Evolutionary conservation across 2,888 invertebrate species (phyloP), one percentile per base, ranked within the genome.

Genomic region (Neelides folsomi): DNA sequence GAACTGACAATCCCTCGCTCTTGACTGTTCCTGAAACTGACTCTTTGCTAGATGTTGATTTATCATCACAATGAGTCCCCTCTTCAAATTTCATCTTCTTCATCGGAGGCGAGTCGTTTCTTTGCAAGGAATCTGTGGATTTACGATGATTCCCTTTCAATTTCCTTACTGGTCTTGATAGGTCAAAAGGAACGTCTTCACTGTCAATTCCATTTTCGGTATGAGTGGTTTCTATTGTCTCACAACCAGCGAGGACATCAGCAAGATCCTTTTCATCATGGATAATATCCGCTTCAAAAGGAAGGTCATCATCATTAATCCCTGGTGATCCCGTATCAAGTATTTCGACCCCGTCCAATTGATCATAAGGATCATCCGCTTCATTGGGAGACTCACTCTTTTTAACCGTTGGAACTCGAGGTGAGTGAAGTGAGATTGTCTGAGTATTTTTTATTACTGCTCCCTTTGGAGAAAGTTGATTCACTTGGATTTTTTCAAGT

Each of bases 211-310:
- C 59, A 41, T 59, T 59, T 35, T 59, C 56, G 5, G 39, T 42
- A 2, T 52, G 51, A 12, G 13, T 41, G 2, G 42, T 42, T 19
- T 52, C 42, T 48, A 27, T 27, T 27, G 27, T 27, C 27, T 27
- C 27, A 7, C 48, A 47, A 19, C 48, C 59, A 9, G 62, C 64
- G 1, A 64, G 48, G 2, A 63, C 60, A 42, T 61, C 64, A 7
- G 55, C 64, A 19, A 64, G 39, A 48, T 64, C 64, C 41, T 64
- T 63, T 40, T 62, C 62, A 47, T 64, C 64, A 46, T 64, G 64
- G 18, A 64, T 64, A 10, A 64, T 64, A 39, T 64, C 61, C 1
- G 62, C 62, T 53, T 63, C 61, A 49, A 61, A 62, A 2, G 57
- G 58, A 9, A 63, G 42, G 8, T 61, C 62, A 37, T 64, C 62